Conservation (phyloP, 1,140 invertebrate genomes). For the Tetragnatha versicolor region DNA sequence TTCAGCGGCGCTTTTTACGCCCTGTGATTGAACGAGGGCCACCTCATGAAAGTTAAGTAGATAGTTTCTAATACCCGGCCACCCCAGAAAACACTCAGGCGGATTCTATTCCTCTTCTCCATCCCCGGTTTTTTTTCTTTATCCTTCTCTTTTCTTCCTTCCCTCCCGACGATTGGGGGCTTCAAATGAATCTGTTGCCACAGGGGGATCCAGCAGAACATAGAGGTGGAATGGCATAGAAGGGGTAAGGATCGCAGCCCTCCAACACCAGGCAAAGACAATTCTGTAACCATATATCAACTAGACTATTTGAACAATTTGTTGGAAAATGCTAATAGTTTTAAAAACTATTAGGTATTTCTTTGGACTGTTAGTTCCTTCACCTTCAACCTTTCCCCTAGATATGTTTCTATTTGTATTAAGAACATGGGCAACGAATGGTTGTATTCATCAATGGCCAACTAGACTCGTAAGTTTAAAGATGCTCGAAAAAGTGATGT, state of each 20-base stretch:
- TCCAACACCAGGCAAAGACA: no score
- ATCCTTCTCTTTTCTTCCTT: not conserved
- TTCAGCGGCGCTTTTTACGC: conserved; percentile 52
- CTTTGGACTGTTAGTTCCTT: no score
- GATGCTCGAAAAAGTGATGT: no score
- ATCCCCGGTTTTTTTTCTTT: conserved; percentile 13
- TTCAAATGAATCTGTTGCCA: conserved; percentile 55
- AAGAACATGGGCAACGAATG: no score
- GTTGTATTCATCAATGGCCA: no score
- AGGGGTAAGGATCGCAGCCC: not conserved
- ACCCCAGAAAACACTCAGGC: conserved; percentile 33
- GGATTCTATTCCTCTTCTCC: conserved; percentile 35
- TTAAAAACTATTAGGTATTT: no score
- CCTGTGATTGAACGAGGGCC: conserved; percentile 48
- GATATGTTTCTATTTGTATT: no score
- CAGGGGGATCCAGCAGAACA: conserved; percentile 28
- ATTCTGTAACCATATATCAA: no score
- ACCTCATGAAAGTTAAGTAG: conserved; percentile 57
- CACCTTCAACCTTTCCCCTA: no score
- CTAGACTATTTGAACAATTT: no score
- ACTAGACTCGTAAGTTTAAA: no score
- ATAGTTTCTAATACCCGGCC: conserved; percentile 53
- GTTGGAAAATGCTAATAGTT: no score
- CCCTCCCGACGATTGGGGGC: conserved; percentile 24
- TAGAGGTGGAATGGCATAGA: not conserved